Percentiles rank a stretch among this genome's conserved stretches.
phyloP scores from a whole-genome alignment of 30 jellyfish, hydroid and myxozoan genomes.

The Aurelia sp. region DNA sequence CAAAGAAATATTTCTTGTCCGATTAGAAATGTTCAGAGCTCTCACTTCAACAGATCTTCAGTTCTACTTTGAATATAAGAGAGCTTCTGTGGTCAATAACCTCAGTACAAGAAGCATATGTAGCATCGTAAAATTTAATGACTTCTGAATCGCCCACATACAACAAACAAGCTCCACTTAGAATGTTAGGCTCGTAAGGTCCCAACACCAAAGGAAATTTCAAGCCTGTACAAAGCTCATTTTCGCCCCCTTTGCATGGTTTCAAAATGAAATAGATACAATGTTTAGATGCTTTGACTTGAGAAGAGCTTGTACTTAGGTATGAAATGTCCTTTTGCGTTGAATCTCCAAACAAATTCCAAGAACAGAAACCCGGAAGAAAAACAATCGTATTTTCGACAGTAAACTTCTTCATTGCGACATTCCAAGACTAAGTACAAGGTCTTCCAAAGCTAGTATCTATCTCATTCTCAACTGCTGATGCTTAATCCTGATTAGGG shows the following conservation, averaged over 20 bases:
- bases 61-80: too few species aligned
- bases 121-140: too few species aligned
- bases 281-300: neutral
- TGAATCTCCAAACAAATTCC: neutral
- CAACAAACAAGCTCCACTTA: too few species aligned
- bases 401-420: neutral
- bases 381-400: neutral
- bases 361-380: neutral
- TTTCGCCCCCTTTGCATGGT: neutral
- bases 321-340: slow-evolving; percentile 89
- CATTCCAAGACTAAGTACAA: slow-evolving; percentile 86
- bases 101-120: too few species aligned
- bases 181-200: too few species aligned
- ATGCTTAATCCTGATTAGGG: too few species aligned
- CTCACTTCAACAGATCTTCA: too few species aligned
- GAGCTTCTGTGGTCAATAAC: too few species aligned
- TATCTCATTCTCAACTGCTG: too few species aligned
- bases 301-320: slow-evolving; percentile 78
- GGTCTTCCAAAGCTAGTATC: neutral
- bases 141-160: too few species aligned
- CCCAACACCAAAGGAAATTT: slow-evolving; percentile 36
- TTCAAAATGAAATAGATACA: neutral
- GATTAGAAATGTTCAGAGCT: too few species aligned
- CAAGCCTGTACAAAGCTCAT: slow-evolving; percentile 52
- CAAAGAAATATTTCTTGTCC: too few species aligned